Evolutionary conservation across 2,113 vertebrate species (phyloP).

Genomic region (Dasypus novemcinctus): DNA sequence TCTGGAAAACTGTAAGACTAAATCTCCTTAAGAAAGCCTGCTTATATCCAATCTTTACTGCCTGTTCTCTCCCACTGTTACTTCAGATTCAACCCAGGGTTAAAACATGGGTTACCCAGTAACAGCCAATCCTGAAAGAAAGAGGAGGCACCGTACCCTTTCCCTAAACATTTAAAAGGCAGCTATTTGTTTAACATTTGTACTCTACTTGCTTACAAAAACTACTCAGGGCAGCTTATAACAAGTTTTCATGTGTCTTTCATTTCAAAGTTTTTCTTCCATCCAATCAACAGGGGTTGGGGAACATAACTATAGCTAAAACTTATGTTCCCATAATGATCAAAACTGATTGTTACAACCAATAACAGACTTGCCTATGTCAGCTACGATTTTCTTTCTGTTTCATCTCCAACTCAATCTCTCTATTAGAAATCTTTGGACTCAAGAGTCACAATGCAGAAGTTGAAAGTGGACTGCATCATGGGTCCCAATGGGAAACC

Average conservation of each 20-base stretch:
- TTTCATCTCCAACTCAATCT: not conserved
- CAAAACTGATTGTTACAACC: conserved; percentile 16
- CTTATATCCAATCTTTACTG: not conserved
- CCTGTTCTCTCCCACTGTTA: not conserved
- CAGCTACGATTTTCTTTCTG: conserved; percentile 15
- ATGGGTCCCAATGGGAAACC: fast-evolving
- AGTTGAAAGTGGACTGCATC: not conserved
- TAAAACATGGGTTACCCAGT: not conserved
- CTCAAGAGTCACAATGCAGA: not conserved
- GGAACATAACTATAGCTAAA: not conserved
- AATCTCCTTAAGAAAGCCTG: not conserved
- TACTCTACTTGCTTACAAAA: not conserved
- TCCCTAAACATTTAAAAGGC: not conserved
- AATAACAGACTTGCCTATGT: not conserved
- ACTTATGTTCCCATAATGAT: not conserved
- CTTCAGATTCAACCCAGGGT: not conserved
- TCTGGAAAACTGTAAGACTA: not conserved
- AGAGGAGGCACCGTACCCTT: not conserved
- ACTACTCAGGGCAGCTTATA: not conserved
- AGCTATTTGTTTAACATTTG: not conserved
- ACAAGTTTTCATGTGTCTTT: not conserved
- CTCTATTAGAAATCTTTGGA: not conserved
- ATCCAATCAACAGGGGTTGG: not conserved
- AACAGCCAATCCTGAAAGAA: not conserved
- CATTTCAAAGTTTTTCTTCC: not conserved